Evolutionary conservation across 1,140 invertebrate genomes (phyloP), one percentile per base, ranked within the genome.

Genomic region (Papilio aristodemus): DNA sequence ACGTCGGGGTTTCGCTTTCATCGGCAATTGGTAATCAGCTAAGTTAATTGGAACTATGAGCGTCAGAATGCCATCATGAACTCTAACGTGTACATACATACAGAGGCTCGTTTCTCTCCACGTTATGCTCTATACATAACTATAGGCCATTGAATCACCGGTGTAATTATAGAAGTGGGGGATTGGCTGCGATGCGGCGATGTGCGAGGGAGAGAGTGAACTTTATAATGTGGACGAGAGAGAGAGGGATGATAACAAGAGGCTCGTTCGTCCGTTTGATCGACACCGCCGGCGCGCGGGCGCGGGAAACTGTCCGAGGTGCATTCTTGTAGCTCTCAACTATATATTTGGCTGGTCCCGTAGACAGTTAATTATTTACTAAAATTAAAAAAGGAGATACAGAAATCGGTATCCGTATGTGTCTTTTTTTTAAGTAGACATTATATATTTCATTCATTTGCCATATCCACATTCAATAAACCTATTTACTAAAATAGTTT

Each of bases 111-210:
- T 80, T 84, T 85, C 85, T 88, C 80, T 87, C 84, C 84, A 87
- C 87, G 86, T 88, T 86, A 85, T 87, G 80, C 84, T 77, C 72
- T 80, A 82, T 81, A 79, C 84, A 89, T 85, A 88, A 75, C 82
- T 90, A 90, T 89, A 91, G 87, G 89, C 87, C 84, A 90, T 91
- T 91, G 89, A 91, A 91, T 91, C 87, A 90, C 86, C 86, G 86
- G 78, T 84, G 86, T 91, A 91, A 91, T 91, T 91, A 91, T 91
- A 90, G 87, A 91, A 91, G 89, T 90, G 89, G 89, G 89, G 89
- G 89, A 91, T 90, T 90, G 87, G 89, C 86, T 90, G 87, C 83
- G 87, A 85, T 89, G 89, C 83, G 78, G 87, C 79, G 66, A 81
- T 68, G 83, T 74, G 75, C 59, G 80, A 80, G 62, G 71, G 79